Conservation (phyloP, 2,113 vertebrate species). For the Chascanopsetta lugubris region DNA sequence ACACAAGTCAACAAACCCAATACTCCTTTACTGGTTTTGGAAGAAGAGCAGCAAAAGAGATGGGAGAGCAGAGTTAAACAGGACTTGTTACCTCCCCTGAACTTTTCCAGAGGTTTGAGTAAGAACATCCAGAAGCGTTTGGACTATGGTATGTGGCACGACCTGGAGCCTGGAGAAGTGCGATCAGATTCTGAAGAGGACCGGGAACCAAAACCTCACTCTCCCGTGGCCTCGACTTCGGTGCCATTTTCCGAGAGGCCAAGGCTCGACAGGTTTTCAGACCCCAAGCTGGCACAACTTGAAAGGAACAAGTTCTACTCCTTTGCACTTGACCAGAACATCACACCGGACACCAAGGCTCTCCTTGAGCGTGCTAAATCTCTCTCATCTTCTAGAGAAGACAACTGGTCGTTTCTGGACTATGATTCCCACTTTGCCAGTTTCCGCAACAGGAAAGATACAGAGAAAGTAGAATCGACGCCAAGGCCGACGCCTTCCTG, state of each 20-base stretch:
- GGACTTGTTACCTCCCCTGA: conserved; percentile 87
- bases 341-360: conserved; percentile 98
- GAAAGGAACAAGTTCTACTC: conserved; percentile 98
- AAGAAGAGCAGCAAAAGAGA: conserved; percentile 87
- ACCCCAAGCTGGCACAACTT: conserved; percentile 88
- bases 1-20: conserved; percentile 89
- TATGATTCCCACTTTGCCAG: conserved; percentile 93
- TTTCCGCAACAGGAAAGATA: conserved; percentile 94
- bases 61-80: conserved; percentile 91
- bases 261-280: conserved; percentile 89
- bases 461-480: conserved; percentile 93
- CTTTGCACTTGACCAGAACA: conserved; percentile 94
- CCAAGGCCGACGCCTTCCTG: conserved; percentile 95
- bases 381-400: conserved; percentile 94
- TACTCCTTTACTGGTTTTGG: conserved; percentile 80
- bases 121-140: conserved; percentile 89
- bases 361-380: conserved; percentile 97
- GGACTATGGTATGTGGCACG: conserved; percentile 84
- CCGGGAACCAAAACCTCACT: conserved; percentile 86
- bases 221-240: conserved; percentile 87
- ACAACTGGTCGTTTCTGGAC: conserved; percentile 98
- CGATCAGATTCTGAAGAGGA: conserved; percentile 96
- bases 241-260: conserved; percentile 91
- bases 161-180: conserved; percentile 96
- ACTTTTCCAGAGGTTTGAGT: conserved; percentile 85